Percentiles rank a stretch among this genome's conserved stretches.
Conservation (phyloP, 2,113 vertebrate species). For the Apteryx mantelli region DNA sequence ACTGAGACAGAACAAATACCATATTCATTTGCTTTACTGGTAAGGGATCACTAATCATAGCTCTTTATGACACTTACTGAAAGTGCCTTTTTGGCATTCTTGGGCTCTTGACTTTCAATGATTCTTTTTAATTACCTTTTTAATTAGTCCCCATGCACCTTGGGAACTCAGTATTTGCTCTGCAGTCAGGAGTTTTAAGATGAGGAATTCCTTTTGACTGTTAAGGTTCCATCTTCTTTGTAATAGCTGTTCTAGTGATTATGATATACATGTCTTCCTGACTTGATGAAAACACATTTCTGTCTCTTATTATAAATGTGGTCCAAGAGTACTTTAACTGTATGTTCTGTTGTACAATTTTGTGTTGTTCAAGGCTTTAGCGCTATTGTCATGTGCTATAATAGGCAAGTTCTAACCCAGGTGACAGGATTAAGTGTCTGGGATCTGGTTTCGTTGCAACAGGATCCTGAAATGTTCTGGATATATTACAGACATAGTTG, state of each 20-base stretch:
- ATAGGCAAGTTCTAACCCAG: background rate
- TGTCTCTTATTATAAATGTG: background rate
- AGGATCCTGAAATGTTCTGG: background rate
- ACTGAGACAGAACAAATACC: conserved; percentile 3
- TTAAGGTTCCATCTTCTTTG: background rate
- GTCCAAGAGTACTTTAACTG: background rate
- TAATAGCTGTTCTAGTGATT: background rate
- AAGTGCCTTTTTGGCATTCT: conserved; percentile 3
- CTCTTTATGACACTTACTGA: background rate
- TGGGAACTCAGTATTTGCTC: background rate
- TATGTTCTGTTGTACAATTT: background rate
- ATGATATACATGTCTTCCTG: background rate
- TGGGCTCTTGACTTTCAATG: background rate
- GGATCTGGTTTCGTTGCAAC: background rate
- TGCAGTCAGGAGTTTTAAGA: background rate
- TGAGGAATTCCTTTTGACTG: background rate
- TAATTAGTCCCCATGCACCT: background rate
- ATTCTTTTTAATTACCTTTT: background rate
- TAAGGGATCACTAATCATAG: background rate
- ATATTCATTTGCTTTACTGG: conserved; percentile 13
- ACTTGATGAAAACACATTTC: background rate
- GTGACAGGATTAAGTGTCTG: background rate
- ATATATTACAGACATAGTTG: background rate
- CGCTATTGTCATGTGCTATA: background rate
- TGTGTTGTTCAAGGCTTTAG: background rate